A percentile compares a stretch with the other conserved stretches of the same genome.
phyloP scores from a whole-genome alignment of 2,888 invertebrate genomes.

The Diarsia rubi region DNA sequence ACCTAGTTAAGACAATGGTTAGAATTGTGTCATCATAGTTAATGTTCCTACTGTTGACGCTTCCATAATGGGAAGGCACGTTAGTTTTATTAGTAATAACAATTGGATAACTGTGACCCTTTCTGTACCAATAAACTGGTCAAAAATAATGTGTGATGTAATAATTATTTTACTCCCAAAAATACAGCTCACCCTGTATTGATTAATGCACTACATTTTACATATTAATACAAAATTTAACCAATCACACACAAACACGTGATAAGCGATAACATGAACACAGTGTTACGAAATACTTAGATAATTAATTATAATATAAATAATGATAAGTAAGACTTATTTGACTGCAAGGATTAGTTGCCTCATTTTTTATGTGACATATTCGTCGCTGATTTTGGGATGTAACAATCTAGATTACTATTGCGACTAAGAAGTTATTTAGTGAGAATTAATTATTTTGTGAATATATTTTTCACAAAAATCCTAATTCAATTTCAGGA shows the following conservation, averaged over 20 bases:
- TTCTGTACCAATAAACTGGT: conserved; percentile 11
- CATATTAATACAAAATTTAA: too few relatives aligned
- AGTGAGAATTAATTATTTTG: too few relatives aligned
- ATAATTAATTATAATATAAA: not conserved
- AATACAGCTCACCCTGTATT: not conserved
- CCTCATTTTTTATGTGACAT: too few relatives aligned
- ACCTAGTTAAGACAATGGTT: not conserved
- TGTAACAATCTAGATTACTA: not conserved
- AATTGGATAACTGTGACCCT: not conserved
- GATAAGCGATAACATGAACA: not conserved
- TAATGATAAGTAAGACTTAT: not conserved
- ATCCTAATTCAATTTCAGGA: too few relatives aligned
- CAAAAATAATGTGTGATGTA: too few relatives aligned
- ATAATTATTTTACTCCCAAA: conserved; percentile 19
- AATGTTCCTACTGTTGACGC: not conserved
- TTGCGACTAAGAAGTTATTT: not conserved
- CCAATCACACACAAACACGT: not conserved
- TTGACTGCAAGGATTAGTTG: not conserved
- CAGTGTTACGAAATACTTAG: not conserved
- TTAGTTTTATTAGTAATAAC: not conserved
- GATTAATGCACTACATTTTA: not conserved
- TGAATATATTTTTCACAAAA: too few relatives aligned
- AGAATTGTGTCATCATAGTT: not conserved
- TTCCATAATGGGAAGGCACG: not conserved
- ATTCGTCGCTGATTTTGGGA: too few relatives aligned